Conservation (phyloP, 30 jellyfish, hydroid and myxozoan species). For the Aurelia sp. region DNA sequence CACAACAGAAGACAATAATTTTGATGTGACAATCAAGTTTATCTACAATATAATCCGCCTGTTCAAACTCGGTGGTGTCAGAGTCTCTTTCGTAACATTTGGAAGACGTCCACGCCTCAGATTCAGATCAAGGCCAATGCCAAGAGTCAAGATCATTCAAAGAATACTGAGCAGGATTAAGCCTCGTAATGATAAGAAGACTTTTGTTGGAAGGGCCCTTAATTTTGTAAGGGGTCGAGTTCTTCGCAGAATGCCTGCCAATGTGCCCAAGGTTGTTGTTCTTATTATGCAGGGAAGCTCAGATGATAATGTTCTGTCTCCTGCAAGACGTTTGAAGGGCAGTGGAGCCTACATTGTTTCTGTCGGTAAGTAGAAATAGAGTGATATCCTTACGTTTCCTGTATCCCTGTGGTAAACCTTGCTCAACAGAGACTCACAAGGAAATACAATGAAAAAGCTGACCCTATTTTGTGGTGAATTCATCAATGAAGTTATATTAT, state of each 20-base stretch:
- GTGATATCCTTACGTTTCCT: no score
- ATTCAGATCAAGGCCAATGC: slow-evolving; percentile 27
- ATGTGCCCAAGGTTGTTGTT: slow-evolving; percentile 38
- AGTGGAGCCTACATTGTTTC: slow-evolving; percentile 65
- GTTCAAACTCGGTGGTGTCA: slow-evolving; percentile 47
- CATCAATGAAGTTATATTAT: no score
- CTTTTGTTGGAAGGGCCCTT: slow-evolving; percentile 57
- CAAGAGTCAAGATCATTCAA: slow-evolving; percentile 41
- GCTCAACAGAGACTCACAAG: no score
- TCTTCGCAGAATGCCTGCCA: slow-evolving; percentile 20
- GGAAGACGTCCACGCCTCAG: slow-evolving; percentile 47
- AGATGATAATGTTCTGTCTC: slow-evolving; percentile 53
- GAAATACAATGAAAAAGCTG: no score
- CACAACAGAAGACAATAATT: slow-evolving; percentile 42
- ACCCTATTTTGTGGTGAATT: no score
- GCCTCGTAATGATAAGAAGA: slow-evolving; percentile 37
- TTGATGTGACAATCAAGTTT: slow-evolving; percentile 54
- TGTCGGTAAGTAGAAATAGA: slow-evolving; percentile 48
- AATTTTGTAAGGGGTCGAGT: slow-evolving; percentile 37
- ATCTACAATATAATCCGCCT: slow-evolving; percentile 66
- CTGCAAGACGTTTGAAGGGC: slow-evolving; percentile 44
- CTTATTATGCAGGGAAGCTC: slow-evolving; percentile 76
- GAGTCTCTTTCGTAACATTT: slow-evolving; percentile 49
- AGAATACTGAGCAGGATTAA: slow-evolving; percentile 28
- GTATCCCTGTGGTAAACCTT: no score